Conservation (phyloP, 2,888 invertebrate genomes). For the Tigriopus californicus region DNA sequence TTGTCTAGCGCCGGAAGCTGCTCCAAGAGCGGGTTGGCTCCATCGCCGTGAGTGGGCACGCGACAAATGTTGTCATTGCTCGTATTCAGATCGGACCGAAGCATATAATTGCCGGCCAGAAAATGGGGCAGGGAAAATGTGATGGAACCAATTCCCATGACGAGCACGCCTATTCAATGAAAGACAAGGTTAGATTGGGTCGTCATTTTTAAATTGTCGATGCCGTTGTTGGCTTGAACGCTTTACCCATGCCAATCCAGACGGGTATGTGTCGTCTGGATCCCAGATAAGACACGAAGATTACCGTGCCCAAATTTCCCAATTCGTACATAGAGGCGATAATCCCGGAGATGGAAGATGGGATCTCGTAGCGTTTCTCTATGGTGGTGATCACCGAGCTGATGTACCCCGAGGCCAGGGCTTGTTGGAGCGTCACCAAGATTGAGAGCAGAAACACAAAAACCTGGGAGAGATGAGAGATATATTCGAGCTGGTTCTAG, state of each 20-base stretch:
- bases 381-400: conserved; percentile 92
- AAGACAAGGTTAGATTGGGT: background rate
- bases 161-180: conserved; percentile 32
- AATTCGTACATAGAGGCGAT: conserved; percentile 83
- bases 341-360: conserved; percentile 74
- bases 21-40: conserved; percentile 26
- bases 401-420: conserved; percentile 72
- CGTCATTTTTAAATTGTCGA: background rate
- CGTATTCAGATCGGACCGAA: conserved; percentile 35
- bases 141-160: conserved; percentile 81
- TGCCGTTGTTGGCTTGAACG: background rate
- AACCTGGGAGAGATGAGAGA: no score
- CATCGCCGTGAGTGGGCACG: conserved; percentile 43
- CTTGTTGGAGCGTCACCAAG: conserved; percentile 75
- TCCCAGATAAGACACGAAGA: conserved; percentile 86
- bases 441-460: conserved; percentile 73
- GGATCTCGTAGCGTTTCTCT: conserved; percentile 78
- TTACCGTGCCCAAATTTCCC: conserved; percentile 83
- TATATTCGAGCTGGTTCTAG: no score
- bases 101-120: conserved; percentile 21
- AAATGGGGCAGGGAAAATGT: conserved; percentile 86
- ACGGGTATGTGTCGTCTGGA: conserved; percentile 77
- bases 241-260: conserved; percentile 74
- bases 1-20: background rate
- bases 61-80: conserved; percentile 47